These are phyloP conservation scores for Chaetophractus vellerosus DNA, from an alignment of 2,797 vertebrate genomes.

Conservation along the genomic window DNA sequence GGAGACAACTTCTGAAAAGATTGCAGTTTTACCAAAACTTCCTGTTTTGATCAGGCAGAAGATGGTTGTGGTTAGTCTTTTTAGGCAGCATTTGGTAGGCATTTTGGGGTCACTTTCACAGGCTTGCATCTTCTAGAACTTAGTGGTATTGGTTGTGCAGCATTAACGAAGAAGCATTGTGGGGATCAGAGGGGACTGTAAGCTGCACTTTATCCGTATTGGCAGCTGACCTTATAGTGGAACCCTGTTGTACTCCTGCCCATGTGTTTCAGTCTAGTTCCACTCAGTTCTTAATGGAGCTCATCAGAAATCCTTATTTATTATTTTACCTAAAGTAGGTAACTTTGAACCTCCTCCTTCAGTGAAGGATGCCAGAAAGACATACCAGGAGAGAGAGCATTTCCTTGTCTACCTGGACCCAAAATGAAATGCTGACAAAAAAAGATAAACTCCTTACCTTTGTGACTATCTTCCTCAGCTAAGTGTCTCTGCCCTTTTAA, in stretches of 20 bases:
- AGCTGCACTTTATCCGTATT: neutral
- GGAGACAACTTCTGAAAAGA: neutral
- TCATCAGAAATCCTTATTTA: neutral
- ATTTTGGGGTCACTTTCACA: neutral
- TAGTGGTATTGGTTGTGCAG: neutral
- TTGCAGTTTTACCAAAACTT: neutral
- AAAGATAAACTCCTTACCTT: neutral
- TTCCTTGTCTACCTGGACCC: neutral
- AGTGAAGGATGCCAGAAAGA: neutral
- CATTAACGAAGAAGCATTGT: neutral
- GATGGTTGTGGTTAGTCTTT: neutral
- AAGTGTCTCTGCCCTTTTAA: neutral
- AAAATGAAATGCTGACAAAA: neutral
- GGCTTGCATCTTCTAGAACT: neutral
- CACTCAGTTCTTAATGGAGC: neutral
- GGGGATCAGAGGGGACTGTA: accelerated
- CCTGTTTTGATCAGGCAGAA: neutral
- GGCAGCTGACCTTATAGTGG: neutral
- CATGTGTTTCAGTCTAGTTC: neutral
- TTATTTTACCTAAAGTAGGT: neutral
- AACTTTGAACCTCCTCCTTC: neutral
- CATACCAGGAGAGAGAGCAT: neutral
- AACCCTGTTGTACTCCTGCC: neutral
- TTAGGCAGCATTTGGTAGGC: neutral
- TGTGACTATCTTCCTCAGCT: neutral